A percentile compares a stretch with the other conserved stretches of the same genome.
Evolutionary conservation across 2,113 vertebrate genomes (phyloP).

Genomic region (Pyrgilauda ruficollis): DNA sequence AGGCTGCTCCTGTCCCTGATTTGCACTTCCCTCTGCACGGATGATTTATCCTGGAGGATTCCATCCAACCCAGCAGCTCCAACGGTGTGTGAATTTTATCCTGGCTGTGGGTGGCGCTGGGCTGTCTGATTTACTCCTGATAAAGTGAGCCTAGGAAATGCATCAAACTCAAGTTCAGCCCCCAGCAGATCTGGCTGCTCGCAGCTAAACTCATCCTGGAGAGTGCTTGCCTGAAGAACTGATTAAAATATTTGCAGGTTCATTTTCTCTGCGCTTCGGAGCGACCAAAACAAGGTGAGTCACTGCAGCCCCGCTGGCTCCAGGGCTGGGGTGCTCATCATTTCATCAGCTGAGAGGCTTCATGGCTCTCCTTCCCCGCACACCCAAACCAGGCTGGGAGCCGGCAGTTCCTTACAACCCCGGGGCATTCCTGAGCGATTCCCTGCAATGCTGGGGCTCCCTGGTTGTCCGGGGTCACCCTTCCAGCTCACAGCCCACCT

Average conservation of each 20-base stretch:
- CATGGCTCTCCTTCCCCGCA: neutral
- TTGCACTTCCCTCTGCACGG: neutral
- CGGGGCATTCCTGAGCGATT: neutral
- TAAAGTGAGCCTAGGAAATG: fast-evolving
- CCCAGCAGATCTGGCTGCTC: neutral
- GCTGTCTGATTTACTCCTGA: neutral
- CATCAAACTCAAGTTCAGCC: neutral
- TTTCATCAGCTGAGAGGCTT: neutral
- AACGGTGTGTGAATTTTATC: fast-evolving
- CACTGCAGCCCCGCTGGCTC: neutral
- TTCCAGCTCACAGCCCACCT: neutral
- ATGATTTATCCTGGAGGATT: neutral
- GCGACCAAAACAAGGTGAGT: neutral
- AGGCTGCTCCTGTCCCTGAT: neutral
- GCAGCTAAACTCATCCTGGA: neutral
- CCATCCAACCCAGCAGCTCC: neutral
- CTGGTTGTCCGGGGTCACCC: fast-evolving
- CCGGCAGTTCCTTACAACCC: neutral
- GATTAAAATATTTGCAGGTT: neutral
- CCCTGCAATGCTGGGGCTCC: too few relatives aligned
- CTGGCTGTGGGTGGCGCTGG: neutral
- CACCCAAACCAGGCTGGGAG: neutral
- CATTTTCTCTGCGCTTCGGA: neutral
- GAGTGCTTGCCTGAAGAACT: neutral
- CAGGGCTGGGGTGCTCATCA: neutral